A percentile compares a stretch with the other conserved stretches of the same genome.
phyloP scores from a whole-genome alignment of 2,888 invertebrate species.

The Agrochola circellaris region DNA sequence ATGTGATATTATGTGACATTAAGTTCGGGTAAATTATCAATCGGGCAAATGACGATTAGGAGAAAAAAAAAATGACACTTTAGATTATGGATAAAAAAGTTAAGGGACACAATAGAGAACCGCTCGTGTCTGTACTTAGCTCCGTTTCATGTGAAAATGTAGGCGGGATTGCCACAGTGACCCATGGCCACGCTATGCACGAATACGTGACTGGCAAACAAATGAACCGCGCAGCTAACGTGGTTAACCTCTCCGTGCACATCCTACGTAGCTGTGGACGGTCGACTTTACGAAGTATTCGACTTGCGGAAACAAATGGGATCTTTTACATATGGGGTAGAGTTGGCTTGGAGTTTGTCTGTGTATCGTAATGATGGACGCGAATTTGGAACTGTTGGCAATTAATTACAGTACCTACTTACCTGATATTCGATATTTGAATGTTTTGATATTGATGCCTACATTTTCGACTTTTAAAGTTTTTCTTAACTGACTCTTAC shows the following conservation, averaged over 20 bases:
- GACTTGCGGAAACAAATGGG: conserved; percentile 39
- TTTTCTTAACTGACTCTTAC: neutral
- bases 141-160: too few species aligned
- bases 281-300: conserved; percentile 23
- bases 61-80: too few species aligned
- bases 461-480: neutral
- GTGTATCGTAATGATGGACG: conserved; percentile 2
- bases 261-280: neutral
- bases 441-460: neutral
- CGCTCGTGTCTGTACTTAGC: neutral
- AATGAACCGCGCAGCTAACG: neutral
- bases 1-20: too few species aligned
- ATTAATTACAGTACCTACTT: neutral
- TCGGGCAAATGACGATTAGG: too few species aligned
- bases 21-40: too few species aligned
- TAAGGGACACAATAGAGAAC: too few species aligned
- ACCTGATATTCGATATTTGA: neutral
- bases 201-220: too few species aligned
- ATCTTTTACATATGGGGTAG: conserved; percentile 21
- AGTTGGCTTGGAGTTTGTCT: conserved; percentile 6
- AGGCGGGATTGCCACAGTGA: too few species aligned
- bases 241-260: neutral
- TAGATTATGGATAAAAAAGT: too few species aligned
- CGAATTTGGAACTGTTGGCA: conserved; percentile 2
- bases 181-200: neutral